Evolutionary conservation across 2,797 vertebrate genomes (phyloP), one percentile per base, ranked within the genome.

Genomic region (Neosalanx taihuensis): DNA sequence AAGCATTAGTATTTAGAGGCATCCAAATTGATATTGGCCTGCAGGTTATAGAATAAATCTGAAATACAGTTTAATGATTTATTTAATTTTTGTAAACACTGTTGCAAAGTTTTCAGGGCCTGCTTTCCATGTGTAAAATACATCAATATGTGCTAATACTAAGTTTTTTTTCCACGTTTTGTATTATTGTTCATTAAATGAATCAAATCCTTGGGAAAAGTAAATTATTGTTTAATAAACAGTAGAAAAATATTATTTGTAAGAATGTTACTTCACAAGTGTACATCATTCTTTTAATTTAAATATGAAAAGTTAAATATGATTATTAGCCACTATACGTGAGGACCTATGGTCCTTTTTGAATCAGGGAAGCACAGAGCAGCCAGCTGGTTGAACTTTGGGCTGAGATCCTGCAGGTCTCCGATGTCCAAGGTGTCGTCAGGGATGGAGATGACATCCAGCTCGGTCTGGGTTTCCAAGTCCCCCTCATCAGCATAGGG

Each of bases 381-480:
- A 49, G 84, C 87, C 57, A 89, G 81, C 0, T 70, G 3, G 0
- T 69, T 80, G 70, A 89, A 90, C 15, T 41, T 71, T 5, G 77
- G 73, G 5, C 71, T 84, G 29, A 89, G 75, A 15, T 86, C 57
- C 6, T 73, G 4, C 0, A 89, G 64, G 0, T 26, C 12, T 0
- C 72, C 46, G 0, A 69, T 73, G 26, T 74, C 31, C 56, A 83
- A 78, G 6, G 46, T 18, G 0, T 70, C 23, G 0, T 72, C 82
- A 3, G 73, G 17, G 65, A 81, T 68, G 18, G 1, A 30, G 4
- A 89, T 78, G 6, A 2, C 12, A 0, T 88, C 84, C 64, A 91
- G 74, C 4, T 89, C 84, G 18, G 69, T 35, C 18, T 41, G 0
- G 0, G 9, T 5, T 4, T 78, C 3, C 0, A 0, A 13, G 46